These are phyloP conservation scores for Heliothis peltigera DNA, from an alignment of 2,888 invertebrate genomes.

Conservation along the genomic window DNA sequence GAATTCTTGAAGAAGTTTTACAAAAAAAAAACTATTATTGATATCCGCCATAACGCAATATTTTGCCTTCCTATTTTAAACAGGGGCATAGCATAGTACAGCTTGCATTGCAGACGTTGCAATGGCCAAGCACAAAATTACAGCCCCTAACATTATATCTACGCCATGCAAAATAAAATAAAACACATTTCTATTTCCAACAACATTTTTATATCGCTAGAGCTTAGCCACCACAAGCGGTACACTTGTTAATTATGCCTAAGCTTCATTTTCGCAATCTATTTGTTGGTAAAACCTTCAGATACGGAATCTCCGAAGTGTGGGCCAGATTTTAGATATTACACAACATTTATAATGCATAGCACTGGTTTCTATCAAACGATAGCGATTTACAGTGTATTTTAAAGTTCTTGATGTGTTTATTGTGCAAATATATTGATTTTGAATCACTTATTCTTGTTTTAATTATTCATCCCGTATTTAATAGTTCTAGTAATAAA, in stretches of 20 bases:
- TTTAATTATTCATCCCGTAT: slow-evolving; percentile 10
- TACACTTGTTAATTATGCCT: slow-evolving; percentile 30
- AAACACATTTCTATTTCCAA: not conserved
- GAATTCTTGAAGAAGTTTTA: not conserved
- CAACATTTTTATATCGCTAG: slow-evolving; percentile 17
- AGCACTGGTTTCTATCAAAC: slow-evolving; percentile 30
- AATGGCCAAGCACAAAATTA: too few species aligned
- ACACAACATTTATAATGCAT: slow-evolving; percentile 32
- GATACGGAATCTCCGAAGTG: slow-evolving; percentile 50
- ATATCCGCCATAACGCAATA: not conserved
- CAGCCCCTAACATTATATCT: not conserved
- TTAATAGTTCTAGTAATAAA: too few species aligned
- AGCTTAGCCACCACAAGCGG: slow-evolving; percentile 35
- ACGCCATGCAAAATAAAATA: not conserved
- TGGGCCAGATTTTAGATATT: slow-evolving; percentile 40
- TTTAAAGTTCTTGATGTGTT: slow-evolving; percentile 62
- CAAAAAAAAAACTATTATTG: not conserved
- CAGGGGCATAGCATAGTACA: not conserved
- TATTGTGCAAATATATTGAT: slow-evolving; percentile 68
- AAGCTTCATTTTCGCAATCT: slow-evolving; percentile 32
- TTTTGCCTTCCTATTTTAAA: not conserved
- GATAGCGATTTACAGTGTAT: slow-evolving; percentile 53
- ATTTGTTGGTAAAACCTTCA: slow-evolving; percentile 25
- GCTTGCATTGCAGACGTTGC: not conserved
- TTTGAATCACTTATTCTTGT: slow-evolving; percentile 45